phyloP scores from a whole-genome alignment of 2,113 vertebrate genomes.

The Takifugu flavidus region DNA sequence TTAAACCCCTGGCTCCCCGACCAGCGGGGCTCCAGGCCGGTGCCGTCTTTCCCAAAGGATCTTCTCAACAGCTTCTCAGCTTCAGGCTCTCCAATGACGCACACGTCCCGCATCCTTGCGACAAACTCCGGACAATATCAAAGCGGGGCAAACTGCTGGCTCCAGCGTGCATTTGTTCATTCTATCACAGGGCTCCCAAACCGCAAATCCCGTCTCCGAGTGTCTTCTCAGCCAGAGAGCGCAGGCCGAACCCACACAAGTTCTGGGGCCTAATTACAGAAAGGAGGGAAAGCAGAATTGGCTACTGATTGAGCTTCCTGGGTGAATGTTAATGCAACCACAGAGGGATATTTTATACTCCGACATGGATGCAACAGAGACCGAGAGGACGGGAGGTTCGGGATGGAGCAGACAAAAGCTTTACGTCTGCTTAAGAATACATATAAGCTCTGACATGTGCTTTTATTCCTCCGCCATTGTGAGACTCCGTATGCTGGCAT shows the following conservation, averaged over 20 bases:
- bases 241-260: constrained; percentile 59
- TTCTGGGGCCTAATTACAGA: constrained; percentile 61
- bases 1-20: constrained; percentile 42
- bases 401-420: constrained; percentile 27
- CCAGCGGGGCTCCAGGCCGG: background rate
- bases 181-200: constrained; percentile 63
- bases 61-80: constrained; percentile 32
- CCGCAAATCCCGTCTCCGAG: constrained; percentile 65
- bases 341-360: constrained; percentile 60
- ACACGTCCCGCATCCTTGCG: constrained; percentile 43
- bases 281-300: constrained; percentile 58
- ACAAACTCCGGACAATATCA: constrained; percentile 42
- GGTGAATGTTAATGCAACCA: constrained; percentile 68
- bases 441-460: constrained; percentile 43
- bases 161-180: constrained; percentile 62
- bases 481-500: constrained; percentile 35
- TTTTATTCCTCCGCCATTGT: constrained; percentile 35
- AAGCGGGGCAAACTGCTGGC: constrained; percentile 57
- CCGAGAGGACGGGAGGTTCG: constrained; percentile 20
- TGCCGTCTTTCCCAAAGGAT: constrained; percentile 46
- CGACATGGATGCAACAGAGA: constrained; percentile 35
- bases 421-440: constrained; percentile 46
- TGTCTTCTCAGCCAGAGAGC: constrained; percentile 68
- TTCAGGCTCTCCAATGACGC: constrained; percentile 30
- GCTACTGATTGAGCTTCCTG: constrained; percentile 72